Conservation (phyloP, 2,888 invertebrate genomes). For the Sclerodermus sp. region DNA sequence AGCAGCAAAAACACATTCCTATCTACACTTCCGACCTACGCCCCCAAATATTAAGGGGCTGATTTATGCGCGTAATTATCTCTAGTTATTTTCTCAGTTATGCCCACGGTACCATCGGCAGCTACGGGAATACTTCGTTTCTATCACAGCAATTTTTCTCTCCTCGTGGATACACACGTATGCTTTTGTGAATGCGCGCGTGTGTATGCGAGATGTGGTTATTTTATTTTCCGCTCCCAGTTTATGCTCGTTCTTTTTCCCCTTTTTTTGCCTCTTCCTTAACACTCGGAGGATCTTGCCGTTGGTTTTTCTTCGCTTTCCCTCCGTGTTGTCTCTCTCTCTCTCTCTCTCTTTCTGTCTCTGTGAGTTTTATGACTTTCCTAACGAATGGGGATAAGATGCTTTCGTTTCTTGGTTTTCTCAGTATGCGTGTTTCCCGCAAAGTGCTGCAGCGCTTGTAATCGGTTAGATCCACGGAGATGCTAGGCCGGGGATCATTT, state of each 20-base stretch:
- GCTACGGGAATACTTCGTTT: constrained; percentile 24
- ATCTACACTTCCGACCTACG: constrained; percentile 47
- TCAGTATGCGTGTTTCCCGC: too few species aligned
- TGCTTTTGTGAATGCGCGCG: background rate
- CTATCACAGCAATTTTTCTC: background rate
- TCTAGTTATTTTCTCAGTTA: constrained; percentile 49
- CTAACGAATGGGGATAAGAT: too few species aligned
- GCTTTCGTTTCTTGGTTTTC: constrained; percentile 13
- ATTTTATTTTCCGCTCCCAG: background rate
- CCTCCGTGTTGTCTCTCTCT: too few species aligned
- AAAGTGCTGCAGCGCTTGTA: too few species aligned
- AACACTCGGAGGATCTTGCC: too few species aligned
- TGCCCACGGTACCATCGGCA: constrained; percentile 18
- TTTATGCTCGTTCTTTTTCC: too few species aligned
- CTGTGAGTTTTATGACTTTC: background rate
- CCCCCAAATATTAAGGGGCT: constrained; percentile 56
- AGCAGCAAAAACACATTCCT: constrained; percentile 21
- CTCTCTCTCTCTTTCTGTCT: too few species aligned
- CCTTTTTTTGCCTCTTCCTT: constrained; percentile 1
- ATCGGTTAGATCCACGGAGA: constrained; percentile 4
- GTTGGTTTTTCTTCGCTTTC: too few species aligned
- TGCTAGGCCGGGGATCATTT: constrained; percentile 25
- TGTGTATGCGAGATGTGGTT: too few species aligned
- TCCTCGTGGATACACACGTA: background rate
- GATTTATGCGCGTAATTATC: constrained; percentile 58